A percentile compares a stretch with the other conserved stretches of the same genome.
phyloP scores from a whole-genome alignment of 2,888 invertebrate species.

The Eudasyphora cyanicolor region DNA sequence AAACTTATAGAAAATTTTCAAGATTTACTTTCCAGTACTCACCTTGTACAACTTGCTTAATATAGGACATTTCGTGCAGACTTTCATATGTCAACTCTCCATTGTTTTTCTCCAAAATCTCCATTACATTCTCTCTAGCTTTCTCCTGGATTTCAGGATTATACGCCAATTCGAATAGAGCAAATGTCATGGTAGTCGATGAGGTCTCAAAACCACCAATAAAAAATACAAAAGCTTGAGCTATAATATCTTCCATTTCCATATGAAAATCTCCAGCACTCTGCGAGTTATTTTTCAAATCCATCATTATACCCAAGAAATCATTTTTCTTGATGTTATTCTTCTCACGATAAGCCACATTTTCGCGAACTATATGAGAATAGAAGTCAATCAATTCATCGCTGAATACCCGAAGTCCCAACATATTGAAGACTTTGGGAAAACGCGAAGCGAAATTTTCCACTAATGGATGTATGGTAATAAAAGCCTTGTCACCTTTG shows the following conservation, averaged over 20 bases:
- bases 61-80: conserved; percentile 69
- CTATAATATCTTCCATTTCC: conserved; percentile 80
- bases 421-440: conserved; percentile 30
- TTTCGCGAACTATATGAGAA: conserved; percentile 63
- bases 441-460: conserved; percentile 31
- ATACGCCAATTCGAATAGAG: conserved; percentile 70
- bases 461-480: conserved; percentile 24
- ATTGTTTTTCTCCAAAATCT: conserved; percentile 65
- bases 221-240: conserved; percentile 82
- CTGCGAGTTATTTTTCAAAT: conserved; percentile 63
- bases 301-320: conserved; percentile 71
- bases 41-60: conserved; percentile 71
- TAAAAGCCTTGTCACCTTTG: conserved; percentile 68
- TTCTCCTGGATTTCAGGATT: conserved; percentile 70
- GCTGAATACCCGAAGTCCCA: conserved; percentile 72
- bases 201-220: conserved; percentile 82
- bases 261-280: conserved; percentile 67
- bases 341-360: conserved; percentile 66
- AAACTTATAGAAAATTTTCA: background rate
- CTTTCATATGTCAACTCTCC: conserved; percentile 70
- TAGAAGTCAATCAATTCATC: conserved; percentile 67
- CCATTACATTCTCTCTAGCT: conserved; percentile 68
- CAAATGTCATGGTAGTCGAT: conserved; percentile 80
- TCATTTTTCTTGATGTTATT: conserved; percentile 69
- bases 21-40: background rate